phyloP scores from a whole-genome alignment of 1,140 invertebrate species.

The Nebria ingens region DNA sequence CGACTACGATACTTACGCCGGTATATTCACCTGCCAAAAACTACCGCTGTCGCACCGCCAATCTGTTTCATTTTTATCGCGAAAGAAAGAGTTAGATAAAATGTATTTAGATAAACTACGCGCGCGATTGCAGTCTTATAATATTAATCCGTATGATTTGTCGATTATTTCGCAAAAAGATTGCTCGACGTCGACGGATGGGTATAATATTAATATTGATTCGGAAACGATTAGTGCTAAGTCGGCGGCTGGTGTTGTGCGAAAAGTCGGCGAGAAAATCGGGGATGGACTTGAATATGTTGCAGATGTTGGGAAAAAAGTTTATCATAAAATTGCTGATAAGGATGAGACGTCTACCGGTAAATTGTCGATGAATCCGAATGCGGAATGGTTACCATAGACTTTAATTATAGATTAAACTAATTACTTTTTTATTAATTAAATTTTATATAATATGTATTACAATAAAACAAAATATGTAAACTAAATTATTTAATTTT shows the following conservation, averaged over 20 bases:
- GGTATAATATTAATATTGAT: slow-evolving; percentile 60
- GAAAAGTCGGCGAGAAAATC: slow-evolving; percentile 59
- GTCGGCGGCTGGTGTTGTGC: slow-evolving; percentile 54
- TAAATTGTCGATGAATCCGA: slow-evolving; percentile 21
- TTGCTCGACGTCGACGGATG: slow-evolving; percentile 43
- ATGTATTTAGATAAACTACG: slow-evolving; percentile 57
- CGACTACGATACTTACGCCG: slow-evolving; percentile 65
- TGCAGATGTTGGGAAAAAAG: slow-evolving; percentile 40
- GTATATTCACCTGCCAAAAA: slow-evolving; percentile 70
- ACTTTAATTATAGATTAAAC: not conserved
- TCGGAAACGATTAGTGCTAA: slow-evolving; percentile 62
- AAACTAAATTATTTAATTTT: too few relatives aligned
- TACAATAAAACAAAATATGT: too few relatives aligned
- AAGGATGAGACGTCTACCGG: slow-evolving; percentile 22
- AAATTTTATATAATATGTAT: too few relatives aligned
- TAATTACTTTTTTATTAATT: not conserved
- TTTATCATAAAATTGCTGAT: slow-evolving; percentile 41
- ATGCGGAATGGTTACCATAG: slow-evolving; percentile 35
- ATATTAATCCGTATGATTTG: slow-evolving; percentile 62
- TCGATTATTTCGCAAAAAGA: slow-evolving; percentile 59
- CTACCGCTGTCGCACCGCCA: slow-evolving; percentile 59
- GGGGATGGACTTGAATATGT: slow-evolving; percentile 52
- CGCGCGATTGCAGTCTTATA: slow-evolving; percentile 43
- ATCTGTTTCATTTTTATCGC: slow-evolving; percentile 67
- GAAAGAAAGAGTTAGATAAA: slow-evolving; percentile 55